A percentile compares a stretch with the other conserved stretches of the same genome.
phyloP scores from a whole-genome alignment of 1,140 invertebrate species.

The Atta colombica region DNA sequence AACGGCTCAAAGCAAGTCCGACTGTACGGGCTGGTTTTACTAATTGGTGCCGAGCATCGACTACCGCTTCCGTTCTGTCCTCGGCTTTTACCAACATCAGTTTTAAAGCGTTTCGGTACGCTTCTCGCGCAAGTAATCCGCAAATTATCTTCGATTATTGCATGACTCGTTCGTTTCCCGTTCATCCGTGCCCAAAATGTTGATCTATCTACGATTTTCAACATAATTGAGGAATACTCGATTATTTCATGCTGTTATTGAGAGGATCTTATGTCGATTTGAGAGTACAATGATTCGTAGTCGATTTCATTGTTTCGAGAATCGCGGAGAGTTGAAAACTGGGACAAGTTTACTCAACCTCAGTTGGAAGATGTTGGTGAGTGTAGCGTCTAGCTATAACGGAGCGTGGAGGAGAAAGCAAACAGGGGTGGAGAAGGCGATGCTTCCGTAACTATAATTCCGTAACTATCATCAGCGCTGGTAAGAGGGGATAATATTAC shows the following conservation, averaged over 20 bases:
- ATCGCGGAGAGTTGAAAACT: slow-evolving; percentile 47
- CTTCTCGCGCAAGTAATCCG: slow-evolving; percentile 40
- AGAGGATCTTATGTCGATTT: neutral
- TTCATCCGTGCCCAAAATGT: neutral
- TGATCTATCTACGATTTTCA: neutral
- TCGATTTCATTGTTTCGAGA: slow-evolving; percentile 6
- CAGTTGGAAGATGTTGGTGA: slow-evolving; percentile 25
- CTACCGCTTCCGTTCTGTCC: slow-evolving; percentile 73
- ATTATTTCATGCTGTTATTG: neutral
- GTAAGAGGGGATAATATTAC: slow-evolving; percentile 32
- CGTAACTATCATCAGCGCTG: slow-evolving; percentile 46
- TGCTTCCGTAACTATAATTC: slow-evolving; percentile 72
- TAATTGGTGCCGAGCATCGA: slow-evolving; percentile 82
- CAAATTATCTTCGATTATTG: slow-evolving; percentile 35
- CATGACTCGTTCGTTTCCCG: neutral
- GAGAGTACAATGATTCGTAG: neutral
- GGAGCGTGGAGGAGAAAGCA: neutral
- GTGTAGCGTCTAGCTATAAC: neutral
- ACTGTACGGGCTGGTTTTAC: slow-evolving; percentile 79
- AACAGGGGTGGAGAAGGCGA: slow-evolving; percentile 50
- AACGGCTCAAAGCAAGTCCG: slow-evolving; percentile 72
- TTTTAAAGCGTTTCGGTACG: neutral
- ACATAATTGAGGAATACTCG: neutral
- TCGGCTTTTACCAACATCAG: slow-evolving; percentile 31
- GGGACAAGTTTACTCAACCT: slow-evolving; percentile 52